Percentiles rank a stretch among this genome's conserved stretches.
phyloP scores from a whole-genome alignment of 2,888 invertebrate genomes.

The Chrysodeixis includens region DNA sequence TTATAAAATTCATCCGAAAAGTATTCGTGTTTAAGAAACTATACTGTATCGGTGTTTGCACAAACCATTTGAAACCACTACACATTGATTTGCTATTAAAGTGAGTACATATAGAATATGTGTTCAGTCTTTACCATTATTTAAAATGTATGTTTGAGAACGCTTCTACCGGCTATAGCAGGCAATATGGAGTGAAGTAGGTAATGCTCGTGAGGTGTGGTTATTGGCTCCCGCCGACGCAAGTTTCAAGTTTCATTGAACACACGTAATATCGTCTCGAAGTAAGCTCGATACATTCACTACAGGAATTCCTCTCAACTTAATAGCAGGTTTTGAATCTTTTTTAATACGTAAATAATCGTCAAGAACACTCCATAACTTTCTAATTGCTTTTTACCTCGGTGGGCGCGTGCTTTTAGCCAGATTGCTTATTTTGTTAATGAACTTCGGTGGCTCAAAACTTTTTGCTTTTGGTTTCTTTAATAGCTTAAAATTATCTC shows the following conservation, averaged over 20 bases:
- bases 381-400: slow-evolving; percentile 84
- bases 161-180: slow-evolving; percentile 23
- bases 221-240: slow-evolving; percentile 44
- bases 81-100: slow-evolving; percentile 14
- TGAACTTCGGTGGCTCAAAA: slow-evolving; percentile 76
- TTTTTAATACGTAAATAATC: slow-evolving; percentile 78
- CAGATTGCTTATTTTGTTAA: slow-evolving; percentile 86
- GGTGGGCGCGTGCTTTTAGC: slow-evolving; percentile 82
- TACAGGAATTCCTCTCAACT: slow-evolving; percentile 44
- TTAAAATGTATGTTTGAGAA: slow-evolving; percentile 41
- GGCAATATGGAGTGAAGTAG: slow-evolving; percentile 44
- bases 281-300: slow-evolving; percentile 47
- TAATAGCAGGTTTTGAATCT: slow-evolving; percentile 59
- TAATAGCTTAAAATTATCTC: slow-evolving; percentile 72
- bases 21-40: neutral
- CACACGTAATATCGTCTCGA: slow-evolving; percentile 52
- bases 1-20: neutral
- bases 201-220: slow-evolving; percentile 46
- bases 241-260: slow-evolving; percentile 48
- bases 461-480: slow-evolving; percentile 76
- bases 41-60: neutral
- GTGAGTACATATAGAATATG: slow-evolving; percentile 24
- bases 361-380: slow-evolving; percentile 81
- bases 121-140: slow-evolving; percentile 24
- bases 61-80: neutral